Evolutionary conservation across 2,888 invertebrate genomes (phyloP).

Genomic region (Cephus spinipes): DNA sequence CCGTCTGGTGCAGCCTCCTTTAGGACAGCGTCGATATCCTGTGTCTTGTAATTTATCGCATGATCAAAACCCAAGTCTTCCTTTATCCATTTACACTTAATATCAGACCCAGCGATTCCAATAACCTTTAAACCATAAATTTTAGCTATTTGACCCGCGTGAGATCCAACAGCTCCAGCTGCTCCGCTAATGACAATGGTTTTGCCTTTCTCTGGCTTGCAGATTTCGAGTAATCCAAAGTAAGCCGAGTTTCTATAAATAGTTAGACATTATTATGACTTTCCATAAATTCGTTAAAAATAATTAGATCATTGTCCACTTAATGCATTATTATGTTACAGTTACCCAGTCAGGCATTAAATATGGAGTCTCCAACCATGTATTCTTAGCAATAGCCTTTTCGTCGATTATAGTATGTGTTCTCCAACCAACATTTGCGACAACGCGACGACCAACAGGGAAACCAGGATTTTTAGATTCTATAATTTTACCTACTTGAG

Average conservation of each 20-base stretch:
- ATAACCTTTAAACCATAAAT: constrained; percentile 76
- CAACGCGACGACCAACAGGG: constrained; percentile 74
- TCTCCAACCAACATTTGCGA: constrained; percentile 78
- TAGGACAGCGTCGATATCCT: constrained; percentile 70
- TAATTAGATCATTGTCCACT: not conserved
- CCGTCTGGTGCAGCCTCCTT: constrained; percentile 76
- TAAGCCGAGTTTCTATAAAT: constrained; percentile 76
- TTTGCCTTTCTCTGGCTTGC: constrained; percentile 78
- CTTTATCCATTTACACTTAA: constrained; percentile 77
- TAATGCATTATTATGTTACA: not conserved
- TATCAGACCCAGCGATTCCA: constrained; percentile 78
- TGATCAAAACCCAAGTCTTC: constrained; percentile 76
- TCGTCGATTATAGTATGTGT: constrained; percentile 70
- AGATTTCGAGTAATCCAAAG: constrained; percentile 79
- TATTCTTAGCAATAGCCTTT: constrained; percentile 69
- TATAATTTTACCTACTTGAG: constrained; percentile 78
- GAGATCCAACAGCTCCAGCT: constrained; percentile 84
- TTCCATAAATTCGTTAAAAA: not conserved
- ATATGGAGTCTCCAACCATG: constrained; percentile 68
- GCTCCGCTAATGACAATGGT: constrained; percentile 80
- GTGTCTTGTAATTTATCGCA: constrained; percentile 80
- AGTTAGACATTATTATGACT: constrained; percentile 11
- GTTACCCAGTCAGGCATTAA: constrained; percentile 76
- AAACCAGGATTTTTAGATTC: constrained; percentile 75
- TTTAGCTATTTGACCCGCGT: constrained; percentile 85